Evolutionary conservation across 2,888 invertebrate species (phyloP).

Genomic region (Merodon equestris): DNA sequence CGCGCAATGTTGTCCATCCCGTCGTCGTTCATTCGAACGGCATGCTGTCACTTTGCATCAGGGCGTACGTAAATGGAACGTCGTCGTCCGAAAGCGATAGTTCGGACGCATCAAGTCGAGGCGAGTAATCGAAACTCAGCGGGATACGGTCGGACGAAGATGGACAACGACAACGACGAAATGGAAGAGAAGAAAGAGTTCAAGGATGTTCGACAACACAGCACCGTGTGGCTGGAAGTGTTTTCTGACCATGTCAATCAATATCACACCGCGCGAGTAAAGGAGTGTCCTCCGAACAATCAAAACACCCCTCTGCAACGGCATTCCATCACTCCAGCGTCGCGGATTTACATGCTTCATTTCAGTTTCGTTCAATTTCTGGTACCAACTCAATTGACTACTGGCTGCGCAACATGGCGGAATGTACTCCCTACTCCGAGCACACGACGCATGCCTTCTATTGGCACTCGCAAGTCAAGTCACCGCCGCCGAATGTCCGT

Average conservation of each 20-base stretch:
- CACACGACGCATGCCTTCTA: conserved; percentile 14
- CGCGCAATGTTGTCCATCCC: conserved; percentile 58
- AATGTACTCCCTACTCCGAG: conserved; percentile 31
- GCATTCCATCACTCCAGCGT: too few species aligned
- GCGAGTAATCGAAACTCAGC: conserved; percentile 65
- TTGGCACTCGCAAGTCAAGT: conserved; percentile 40
- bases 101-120: conserved; percentile 64
- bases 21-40: too few species aligned
- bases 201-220: conserved; percentile 14
- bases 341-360: too few species aligned
- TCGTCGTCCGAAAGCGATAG: conserved; percentile 49
- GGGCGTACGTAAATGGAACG: conserved; percentile 49
- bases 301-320: too few species aligned
- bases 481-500: too few species aligned
- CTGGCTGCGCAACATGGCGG: conserved; percentile 36
- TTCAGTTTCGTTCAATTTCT: too few species aligned
- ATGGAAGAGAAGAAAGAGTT: not conserved
- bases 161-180: not conserved
- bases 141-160: conserved; percentile 27
- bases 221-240: not conserved
- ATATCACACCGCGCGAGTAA: conserved; percentile 50
- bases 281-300: too few species aligned
- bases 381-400: conserved; percentile 32
- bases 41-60: conserved; percentile 63
- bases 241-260: conserved; percentile 50